Percentiles rank a stretch among this genome's conserved stretches.
Conservation (phyloP, 2,888 invertebrate genomes). For the Brenthis hecate region DNA sequence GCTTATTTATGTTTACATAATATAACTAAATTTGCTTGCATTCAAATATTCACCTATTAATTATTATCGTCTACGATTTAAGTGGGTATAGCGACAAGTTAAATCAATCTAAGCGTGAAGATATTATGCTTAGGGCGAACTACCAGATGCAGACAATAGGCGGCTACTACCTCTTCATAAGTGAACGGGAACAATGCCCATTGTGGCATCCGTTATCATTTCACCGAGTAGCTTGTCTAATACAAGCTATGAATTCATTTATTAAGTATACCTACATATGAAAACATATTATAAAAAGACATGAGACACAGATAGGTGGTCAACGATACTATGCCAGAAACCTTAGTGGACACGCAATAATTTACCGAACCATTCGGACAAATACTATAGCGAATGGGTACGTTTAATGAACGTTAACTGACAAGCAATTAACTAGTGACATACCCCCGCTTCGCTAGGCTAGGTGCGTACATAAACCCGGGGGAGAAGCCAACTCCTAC, state of each 20-base stretch:
- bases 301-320: too few relatives aligned
- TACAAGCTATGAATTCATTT: constrained; percentile 40
- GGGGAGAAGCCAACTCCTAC: too few relatives aligned
- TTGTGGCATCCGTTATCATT: constrained; percentile 67
- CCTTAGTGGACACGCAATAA: too few relatives aligned
- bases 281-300: background rate
- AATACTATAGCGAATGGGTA: too few relatives aligned
- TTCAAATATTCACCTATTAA: background rate
- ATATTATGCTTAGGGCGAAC: constrained; percentile 29
- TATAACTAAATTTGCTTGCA: too few relatives aligned
- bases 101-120: constrained; percentile 10
- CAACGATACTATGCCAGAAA: too few relatives aligned
- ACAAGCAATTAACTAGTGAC: too few relatives aligned
- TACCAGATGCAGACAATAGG: constrained; percentile 64
- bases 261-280: constrained; percentile 4
- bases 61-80: background rate
- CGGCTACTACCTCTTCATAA: constrained; percentile 54
- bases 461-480: too few relatives aligned
- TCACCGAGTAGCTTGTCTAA: constrained; percentile 51
- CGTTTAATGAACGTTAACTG: too few relatives aligned
- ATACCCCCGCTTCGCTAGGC: too few relatives aligned
- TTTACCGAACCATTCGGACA: too few relatives aligned
- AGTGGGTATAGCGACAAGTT: background rate
- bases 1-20: too few relatives aligned
- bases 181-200: constrained; percentile 66